Percentiles rank a stretch among this genome's conserved stretches.
Evolutionary conservation across 2,113 vertebrate species (phyloP).

Genomic region (Kryptolebias marmoratus): DNA sequence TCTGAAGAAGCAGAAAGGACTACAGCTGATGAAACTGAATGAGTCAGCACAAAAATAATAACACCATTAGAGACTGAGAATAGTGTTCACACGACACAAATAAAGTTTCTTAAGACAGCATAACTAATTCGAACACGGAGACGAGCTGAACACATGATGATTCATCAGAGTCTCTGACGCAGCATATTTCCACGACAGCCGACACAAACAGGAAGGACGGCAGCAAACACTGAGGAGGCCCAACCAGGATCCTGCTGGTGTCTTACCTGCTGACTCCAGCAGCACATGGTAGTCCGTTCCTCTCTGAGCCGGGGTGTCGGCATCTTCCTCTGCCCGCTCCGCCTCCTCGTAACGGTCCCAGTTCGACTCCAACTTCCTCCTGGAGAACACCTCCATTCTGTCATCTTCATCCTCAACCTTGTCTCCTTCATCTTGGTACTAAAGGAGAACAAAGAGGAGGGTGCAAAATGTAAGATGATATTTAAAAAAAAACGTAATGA

Average conservation of each 20-base stretch:
- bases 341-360: constrained; percentile 89
- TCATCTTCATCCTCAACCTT: constrained; percentile 73
- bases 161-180: constrained; percentile 14
- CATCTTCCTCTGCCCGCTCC: constrained; percentile 76
- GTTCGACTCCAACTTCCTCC: constrained; percentile 90
- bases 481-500: no score
- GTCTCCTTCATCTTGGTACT: constrained; percentile 75
- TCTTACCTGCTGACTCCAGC: constrained; percentile 86
- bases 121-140: constrained; percentile 44
- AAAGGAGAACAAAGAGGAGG: neutral
- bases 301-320: constrained; percentile 82
- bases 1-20: neutral
- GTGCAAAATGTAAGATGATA: no score
- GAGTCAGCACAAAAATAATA: neutral
- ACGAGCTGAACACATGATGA: constrained; percentile 9
- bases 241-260: neutral
- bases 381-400: constrained; percentile 81
- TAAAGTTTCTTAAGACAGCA: constrained; percentile 26
- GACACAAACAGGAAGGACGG: neutral
- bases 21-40: constrained; percentile 1
- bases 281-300: constrained; percentile 90
- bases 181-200: neutral
- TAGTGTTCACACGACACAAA: constrained; percentile 39
- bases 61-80: constrained; percentile 2
- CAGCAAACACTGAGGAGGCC: neutral